phyloP scores from a whole-genome alignment of 37 sponge, comb jelly and placozoan species.

The Hexactinellida sp. region DNA sequence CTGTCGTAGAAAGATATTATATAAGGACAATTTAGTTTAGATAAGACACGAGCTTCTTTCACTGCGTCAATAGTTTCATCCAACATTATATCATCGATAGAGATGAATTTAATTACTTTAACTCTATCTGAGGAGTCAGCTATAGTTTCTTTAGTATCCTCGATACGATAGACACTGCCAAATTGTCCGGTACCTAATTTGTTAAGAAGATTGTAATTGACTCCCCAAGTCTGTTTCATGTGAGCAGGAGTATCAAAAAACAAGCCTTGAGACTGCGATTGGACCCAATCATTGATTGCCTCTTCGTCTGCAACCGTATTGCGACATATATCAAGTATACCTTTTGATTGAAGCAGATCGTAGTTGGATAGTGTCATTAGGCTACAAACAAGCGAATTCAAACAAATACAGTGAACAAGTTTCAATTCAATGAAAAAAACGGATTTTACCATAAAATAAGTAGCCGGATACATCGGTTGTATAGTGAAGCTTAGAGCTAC shows the following conservation, averaged over 20 bases:
- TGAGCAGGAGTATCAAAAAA: not conserved
- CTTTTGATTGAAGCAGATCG: not conserved
- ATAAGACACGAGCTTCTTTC: not conserved
- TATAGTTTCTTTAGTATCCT: not conserved
- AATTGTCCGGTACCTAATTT: not conserved
- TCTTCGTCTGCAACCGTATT: not conserved
- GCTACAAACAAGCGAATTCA: no score
- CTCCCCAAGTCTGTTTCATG: not conserved
- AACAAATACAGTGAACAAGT: no score
- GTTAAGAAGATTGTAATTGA: not conserved
- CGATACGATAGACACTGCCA: not conserved
- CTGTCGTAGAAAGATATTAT: conserved; percentile 91
- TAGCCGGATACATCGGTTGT: no score
- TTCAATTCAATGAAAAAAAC: no score
- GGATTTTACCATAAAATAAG: no score
- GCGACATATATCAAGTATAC: not conserved
- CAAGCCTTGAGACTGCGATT: not conserved
- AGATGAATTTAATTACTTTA: conserved; percentile 1
- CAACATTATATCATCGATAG: not conserved
- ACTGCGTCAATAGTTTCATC: not conserved
- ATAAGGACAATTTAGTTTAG: conserved; percentile 79
- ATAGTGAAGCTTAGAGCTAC: no score
- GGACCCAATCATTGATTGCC: not conserved
- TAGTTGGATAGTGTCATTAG: not conserved
- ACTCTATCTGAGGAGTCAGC: not conserved